Evolutionary conservation across 2,797 vertebrate genomes (phyloP).

Genomic region (Cyprinodon diabolis): DNA sequence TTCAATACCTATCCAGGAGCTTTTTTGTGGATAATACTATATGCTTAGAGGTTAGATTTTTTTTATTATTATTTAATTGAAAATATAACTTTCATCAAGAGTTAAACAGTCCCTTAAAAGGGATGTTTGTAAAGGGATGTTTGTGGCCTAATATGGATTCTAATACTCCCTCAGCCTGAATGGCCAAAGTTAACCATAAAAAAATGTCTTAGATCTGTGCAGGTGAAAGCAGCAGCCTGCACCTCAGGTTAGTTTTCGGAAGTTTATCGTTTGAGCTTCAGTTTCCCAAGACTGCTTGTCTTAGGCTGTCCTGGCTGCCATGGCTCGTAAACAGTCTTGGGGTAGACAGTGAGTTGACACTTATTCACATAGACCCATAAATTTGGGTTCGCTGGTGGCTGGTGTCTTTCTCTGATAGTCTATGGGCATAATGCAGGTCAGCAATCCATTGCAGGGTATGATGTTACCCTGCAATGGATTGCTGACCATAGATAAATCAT

Average conservation of each 20-base stretch:
- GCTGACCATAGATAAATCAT: no score
- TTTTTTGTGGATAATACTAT: no score
- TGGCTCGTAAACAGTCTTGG: background rate
- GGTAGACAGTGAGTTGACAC: background rate
- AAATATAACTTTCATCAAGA: no score
- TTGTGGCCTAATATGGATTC: background rate
- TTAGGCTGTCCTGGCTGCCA: background rate
- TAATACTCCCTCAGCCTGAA: background rate
- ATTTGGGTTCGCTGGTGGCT: no score
- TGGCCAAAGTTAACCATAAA: background rate
- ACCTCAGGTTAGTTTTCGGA: background rate
- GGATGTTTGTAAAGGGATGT: background rate
- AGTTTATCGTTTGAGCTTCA: background rate
- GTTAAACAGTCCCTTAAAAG: background rate
- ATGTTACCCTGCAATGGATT: no score
- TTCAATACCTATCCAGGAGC: no score
- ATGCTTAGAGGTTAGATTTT: no score
- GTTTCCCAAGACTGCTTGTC: background rate
- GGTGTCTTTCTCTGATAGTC: no score
- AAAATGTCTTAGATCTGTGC: background rate
- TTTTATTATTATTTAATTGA: no score
- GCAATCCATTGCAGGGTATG: no score
- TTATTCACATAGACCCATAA: no score
- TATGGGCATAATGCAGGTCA: no score
- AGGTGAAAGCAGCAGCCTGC: background rate